Conservation (phyloP, 2,113 vertebrate genomes). For the Bufo bufo region DNA sequence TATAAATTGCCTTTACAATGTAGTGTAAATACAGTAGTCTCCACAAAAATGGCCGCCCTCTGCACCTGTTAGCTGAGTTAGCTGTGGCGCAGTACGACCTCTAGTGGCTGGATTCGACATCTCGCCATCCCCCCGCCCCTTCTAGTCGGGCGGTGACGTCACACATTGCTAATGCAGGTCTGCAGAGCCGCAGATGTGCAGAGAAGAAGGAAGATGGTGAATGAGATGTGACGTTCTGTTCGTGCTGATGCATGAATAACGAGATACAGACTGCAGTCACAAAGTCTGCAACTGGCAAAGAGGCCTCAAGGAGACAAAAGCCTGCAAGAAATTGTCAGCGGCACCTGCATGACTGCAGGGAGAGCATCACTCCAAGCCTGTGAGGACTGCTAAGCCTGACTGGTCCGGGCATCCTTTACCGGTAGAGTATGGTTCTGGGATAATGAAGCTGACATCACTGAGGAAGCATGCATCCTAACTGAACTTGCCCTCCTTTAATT, state of each 20-base stretch:
- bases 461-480: background rate
- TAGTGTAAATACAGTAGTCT: background rate
- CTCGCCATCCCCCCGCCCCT: background rate
- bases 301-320: too few species aligned
- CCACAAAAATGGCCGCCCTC: conserved; percentile 15
- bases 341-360: background rate
- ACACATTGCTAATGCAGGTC: background rate
- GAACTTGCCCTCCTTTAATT: too few species aligned
- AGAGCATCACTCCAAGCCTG: background rate
- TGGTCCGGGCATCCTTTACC: background rate
- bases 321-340: too few species aligned
- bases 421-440: background rate
- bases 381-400: background rate
- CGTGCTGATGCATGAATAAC: background rate
- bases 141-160: conserved; percentile 6
- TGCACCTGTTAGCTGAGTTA: too few species aligned
- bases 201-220: background rate
- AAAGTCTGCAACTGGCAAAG: background rate
- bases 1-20: too few species aligned
- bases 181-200: conserved; percentile 30
- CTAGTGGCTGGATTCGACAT: background rate
- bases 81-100: background rate
- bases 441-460: conserved; percentile 8
- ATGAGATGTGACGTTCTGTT: background rate
- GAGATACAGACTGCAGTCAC: background rate